A percentile compares a stretch with the other conserved stretches of the same genome.
Evolutionary conservation across 2,888 invertebrate species (phyloP).

Genomic region (Orchesella flavescens): DNA sequence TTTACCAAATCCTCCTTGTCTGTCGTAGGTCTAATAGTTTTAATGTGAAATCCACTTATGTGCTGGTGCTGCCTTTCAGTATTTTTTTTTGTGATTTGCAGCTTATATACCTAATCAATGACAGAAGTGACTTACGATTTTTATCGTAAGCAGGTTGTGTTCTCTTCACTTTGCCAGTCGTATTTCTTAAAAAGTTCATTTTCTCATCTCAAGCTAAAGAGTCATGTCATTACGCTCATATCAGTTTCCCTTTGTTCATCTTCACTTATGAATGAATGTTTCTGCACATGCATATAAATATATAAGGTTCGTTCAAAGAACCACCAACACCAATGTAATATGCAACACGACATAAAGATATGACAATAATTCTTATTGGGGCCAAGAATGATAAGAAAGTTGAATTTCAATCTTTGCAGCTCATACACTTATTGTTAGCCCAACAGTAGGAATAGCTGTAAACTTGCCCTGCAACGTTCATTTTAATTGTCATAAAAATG

Average conservation of each 20-base stretch:
- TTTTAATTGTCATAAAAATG: constrained; percentile 52
- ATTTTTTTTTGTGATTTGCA: not conserved
- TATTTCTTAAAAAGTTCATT: constrained; percentile 1
- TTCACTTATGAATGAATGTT: too few relatives aligned
- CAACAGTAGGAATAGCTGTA: constrained; percentile 13
- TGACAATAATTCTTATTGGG: constrained; percentile 37
- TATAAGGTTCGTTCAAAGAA: not conserved
- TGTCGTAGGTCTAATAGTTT: constrained; percentile 23
- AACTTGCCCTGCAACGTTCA: constrained; percentile 39
- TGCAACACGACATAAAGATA: constrained; percentile 51
- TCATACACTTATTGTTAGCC: constrained; percentile 7
- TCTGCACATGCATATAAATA: too few relatives aligned
- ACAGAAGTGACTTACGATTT: constrained; percentile 7
- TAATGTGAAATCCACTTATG: constrained; percentile 23
- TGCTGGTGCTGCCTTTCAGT: not conserved
- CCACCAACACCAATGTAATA: constrained; percentile 27
- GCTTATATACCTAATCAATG: constrained; percentile 4
- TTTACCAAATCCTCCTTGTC: constrained; percentile 37
- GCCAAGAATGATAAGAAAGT: constrained; percentile 53
- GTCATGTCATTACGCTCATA: not conserved
- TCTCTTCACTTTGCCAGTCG: not conserved
- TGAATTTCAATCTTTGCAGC: not conserved
- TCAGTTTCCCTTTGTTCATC: not conserved
- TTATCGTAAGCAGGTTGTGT: constrained; percentile 8
- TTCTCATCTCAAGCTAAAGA: not conserved